Base-by-base conservation (phyloP, 2,888 invertebrate genomes). In the Leptinotarsa juncta region DNA sequence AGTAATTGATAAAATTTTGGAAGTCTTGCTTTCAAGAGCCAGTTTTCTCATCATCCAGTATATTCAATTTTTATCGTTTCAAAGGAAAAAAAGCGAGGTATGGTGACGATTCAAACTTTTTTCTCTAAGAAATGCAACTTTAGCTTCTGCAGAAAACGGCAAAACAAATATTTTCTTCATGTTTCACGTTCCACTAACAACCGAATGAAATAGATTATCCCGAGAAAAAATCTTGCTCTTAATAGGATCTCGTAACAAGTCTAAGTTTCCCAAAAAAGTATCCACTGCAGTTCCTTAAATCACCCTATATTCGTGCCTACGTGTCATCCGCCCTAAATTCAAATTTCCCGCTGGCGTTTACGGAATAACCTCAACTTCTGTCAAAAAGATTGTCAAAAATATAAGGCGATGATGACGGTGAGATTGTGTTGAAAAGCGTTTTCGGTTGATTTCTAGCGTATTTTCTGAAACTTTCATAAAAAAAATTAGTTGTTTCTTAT, bases 301-400 rank as follows among this genome's bases (percentile, higher is more conserved):
- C 71, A 42, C 67, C 67, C 42, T 69, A 67, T 73, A 65, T 70
- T 53, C 48, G n/a, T 73, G 73, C 55, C 50, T 71, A 65, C 65
- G 73, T 76, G 68, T 68, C 67, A 62, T 48, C 65, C 65, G 50
- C 55, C 51, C 53, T 26, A 70, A 66, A 69, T 78, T 77, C 55
- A 71, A 78, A 78, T 78, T 76, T 76, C 71, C 74, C 78, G 76
- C 72, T 53, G 65, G 57, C 16, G 15, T n/a, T 51, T 70, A 53
- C 55, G 57, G 73, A 32, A 51, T 79, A 76, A 77, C 77, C 76
- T 79, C 77, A 77, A 75, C 75, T 77, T 77, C 78, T 78, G 74
- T 74, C 74, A 73, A 65, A 26, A 51, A 67, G 23, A 68, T 67
- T 74, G 77, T 77, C 78, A 75, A 74, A 77, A 77, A 73, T 69